These are phyloP conservation scores for Dasypus novemcinctus DNA, from an alignment of 2,113 vertebrate genomes.

Conservation along the genomic window DNA sequence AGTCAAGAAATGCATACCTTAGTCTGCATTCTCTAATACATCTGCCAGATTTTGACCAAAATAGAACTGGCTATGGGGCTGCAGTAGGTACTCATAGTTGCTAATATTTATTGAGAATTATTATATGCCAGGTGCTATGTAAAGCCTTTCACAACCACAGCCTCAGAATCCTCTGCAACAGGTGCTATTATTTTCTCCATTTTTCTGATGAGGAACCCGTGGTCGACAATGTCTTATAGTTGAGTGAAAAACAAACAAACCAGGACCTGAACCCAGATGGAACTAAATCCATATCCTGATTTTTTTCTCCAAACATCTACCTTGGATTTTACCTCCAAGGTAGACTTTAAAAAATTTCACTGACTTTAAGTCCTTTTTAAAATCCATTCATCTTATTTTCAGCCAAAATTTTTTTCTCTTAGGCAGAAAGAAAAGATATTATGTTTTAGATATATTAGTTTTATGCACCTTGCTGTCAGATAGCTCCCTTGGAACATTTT, in stretches of 20 bases:
- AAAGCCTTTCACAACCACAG: neutral
- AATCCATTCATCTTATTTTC: neutral
- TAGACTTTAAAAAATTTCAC: neutral
- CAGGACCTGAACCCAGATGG: neutral
- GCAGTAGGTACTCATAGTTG: neutral
- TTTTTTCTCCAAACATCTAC: neutral
- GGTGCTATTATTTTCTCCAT: neutral
- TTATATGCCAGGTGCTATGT: accelerated
- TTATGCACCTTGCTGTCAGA: slow-evolving; percentile 8
- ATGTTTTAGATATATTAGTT: slow-evolving; percentile 31
- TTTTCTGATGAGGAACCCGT: neutral
- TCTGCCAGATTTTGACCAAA: neutral
- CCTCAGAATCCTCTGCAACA: no score
- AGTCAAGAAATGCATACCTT: neutral
- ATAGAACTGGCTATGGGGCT: neutral
- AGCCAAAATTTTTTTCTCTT: slow-evolving; percentile 13
- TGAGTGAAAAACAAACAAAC: neutral
- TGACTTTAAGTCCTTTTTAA: neutral
- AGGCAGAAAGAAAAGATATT: slow-evolving; percentile 19
- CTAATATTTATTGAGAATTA: neutral
- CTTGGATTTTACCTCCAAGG: neutral
- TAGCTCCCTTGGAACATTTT: slow-evolving; percentile 28
- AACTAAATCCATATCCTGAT: neutral
- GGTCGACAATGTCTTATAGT: neutral
- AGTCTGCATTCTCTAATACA: accelerated